Conservation (phyloP, 2,888 invertebrate species). For the Ligdia adustata region DNA sequence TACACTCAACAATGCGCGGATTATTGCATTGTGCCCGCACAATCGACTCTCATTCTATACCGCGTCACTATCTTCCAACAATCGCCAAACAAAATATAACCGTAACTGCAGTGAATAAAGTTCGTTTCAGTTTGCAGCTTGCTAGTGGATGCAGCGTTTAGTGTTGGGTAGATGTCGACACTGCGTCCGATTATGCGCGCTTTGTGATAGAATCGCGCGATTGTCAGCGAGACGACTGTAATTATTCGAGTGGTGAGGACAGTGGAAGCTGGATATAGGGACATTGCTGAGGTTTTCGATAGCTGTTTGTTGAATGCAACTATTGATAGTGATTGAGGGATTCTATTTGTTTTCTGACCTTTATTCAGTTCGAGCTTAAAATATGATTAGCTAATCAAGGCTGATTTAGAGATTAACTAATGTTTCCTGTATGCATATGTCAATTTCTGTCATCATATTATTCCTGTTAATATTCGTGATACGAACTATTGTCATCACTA, state of each 20-base stretch:
- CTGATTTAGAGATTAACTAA: no score
- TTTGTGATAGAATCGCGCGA: constrained; percentile 81
- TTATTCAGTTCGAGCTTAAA: no score
- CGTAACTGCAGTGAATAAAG: constrained; percentile 28
- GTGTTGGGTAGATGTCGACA: constrained; percentile 58
- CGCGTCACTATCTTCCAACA: constrained; percentile 56
- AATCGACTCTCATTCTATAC: constrained; percentile 66
- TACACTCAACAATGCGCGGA: constrained; percentile 81
- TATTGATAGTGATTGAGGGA: constrained; percentile 34
- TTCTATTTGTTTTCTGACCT: constrained; percentile 5
- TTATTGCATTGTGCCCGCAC: constrained; percentile 84
- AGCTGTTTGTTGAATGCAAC: constrained; percentile 59
- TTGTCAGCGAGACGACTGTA: constrained; percentile 83
- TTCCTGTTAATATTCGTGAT: constrained; percentile 30
- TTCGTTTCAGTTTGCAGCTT: constrained; percentile 31
- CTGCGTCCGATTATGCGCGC: constrained; percentile 79
- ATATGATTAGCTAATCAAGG: no score
- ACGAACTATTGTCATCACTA: constrained; percentile 15
- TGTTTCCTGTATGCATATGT: no score
- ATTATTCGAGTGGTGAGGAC: constrained; percentile 78
- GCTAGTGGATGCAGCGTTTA: constrained; percentile 52
- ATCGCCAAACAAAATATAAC: neutral
- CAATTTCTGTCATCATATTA: no score
- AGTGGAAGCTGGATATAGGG: no score
- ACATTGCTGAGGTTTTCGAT: constrained; percentile 63